Base-by-base conservation (phyloP, 1,140 invertebrate genomes). In the Drosophila pectinifera region DNA sequence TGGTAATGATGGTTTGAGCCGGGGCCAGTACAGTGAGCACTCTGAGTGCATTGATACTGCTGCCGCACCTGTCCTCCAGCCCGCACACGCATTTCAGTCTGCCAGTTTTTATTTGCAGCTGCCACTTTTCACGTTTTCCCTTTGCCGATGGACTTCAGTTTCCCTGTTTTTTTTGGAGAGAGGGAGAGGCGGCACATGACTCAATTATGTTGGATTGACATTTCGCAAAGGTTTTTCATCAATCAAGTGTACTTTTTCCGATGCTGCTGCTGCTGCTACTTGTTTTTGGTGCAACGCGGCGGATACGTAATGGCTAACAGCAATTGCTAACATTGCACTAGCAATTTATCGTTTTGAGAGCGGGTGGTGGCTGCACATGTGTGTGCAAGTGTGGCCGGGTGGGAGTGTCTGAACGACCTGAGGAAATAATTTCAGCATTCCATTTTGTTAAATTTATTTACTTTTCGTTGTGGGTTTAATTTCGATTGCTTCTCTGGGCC, bases 121-220 rank as follows among this genome's bases (percentile, higher is more conserved):
- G 61, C 24, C 59, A 73, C 53, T 75, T 75, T 75, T 75, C 61
- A 38, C 34, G 41, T 46, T 45, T 75, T 67, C 36, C 55, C 42
- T 80, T 55, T 73, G 45, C 61, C 34, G 13, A 13, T 14, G 20
- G 24, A 26, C 28, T 43, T 22, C 2, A 53, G 18, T 36, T 53
- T 22, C n/a, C n/a, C 18, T 8, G 18, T 36, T 48, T 49, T 36
- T 65, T 57, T 58, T 54, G 11, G 20, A 3, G 20, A 38, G 16
- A 39, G 36, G 28, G 49, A 13, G 48, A 38, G 53, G 72, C 61
- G 53, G 56, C 67, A 73, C 69, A 57, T 57, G 65, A 86, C 78
- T 72, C 83, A 86, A 86, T 86, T 86, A 86, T 86, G 75, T 79
- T 82, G 61, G 79, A 88, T 88, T 86, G 82, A 86, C 83, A 88